A percentile compares a stretch with the other conserved stretches of the same genome.
Conservation (phyloP, 2,888 invertebrate genomes). For the Margaritifera margaritifera region DNA sequence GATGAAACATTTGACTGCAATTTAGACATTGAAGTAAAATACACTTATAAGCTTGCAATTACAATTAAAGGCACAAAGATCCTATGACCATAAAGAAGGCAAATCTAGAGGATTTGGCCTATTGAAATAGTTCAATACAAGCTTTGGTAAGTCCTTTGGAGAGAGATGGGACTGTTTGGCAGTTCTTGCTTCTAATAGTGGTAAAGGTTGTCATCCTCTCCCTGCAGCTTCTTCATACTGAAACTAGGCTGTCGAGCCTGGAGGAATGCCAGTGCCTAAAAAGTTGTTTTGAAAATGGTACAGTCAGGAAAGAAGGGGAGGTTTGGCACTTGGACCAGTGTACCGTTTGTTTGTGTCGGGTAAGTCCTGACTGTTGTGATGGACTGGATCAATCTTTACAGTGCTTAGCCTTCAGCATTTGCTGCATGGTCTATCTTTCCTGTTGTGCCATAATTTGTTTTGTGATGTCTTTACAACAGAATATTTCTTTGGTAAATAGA, state of each 20-base stretch:
- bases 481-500: too few species aligned
- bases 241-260: slow-evolving; percentile 84
- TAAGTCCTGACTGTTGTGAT: slow-evolving; percentile 73
- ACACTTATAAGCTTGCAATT: too few species aligned
- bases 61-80: too few species aligned
- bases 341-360: slow-evolving; percentile 90
- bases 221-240: slow-evolving; percentile 84
- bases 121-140: too few species aligned
- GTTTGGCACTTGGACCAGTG: slow-evolving; percentile 87
- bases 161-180: not conserved
- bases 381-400: not conserved
- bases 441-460: too few species aligned
- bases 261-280: slow-evolving; percentile 94
- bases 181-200: not conserved
- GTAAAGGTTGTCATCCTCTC: not conserved
- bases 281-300: slow-evolving; percentile 87
- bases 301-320: slow-evolving; percentile 86
- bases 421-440: too few species aligned
- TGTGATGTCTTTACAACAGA: too few species aligned
- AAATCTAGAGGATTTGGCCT: too few species aligned
- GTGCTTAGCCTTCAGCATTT: too few species aligned
- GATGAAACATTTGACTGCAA: too few species aligned
- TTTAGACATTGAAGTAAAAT: too few species aligned
- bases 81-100: too few species aligned
- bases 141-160: not conserved